Evolutionary conservation across 1,140 invertebrate species (phyloP).

Genomic region (Solenopsis invicta): DNA sequence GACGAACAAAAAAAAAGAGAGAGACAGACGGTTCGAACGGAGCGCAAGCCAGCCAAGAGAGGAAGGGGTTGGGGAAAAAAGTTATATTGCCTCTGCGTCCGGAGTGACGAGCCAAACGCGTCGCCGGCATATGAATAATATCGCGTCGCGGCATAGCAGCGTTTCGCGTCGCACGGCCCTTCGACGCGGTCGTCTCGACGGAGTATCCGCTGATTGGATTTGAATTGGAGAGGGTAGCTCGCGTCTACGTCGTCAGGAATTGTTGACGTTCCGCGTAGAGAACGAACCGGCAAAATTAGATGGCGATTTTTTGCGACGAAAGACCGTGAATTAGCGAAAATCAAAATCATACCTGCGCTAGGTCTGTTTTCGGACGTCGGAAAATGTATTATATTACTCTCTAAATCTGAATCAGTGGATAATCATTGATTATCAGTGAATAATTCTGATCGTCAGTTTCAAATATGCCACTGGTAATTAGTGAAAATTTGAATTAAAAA

Average conservation of each 20-base stretch:
- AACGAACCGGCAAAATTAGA: conserved; percentile 31
- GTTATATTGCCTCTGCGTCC: conserved; percentile 80
- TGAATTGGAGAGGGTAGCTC: conserved; percentile 78
- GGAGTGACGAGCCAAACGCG: conserved; percentile 75
- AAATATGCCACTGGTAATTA: too few relatives aligned
- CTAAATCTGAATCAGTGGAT: too few relatives aligned
- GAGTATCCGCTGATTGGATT: conserved; percentile 83
- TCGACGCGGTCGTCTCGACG: conserved; percentile 49
- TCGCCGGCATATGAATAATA: conserved; percentile 82
- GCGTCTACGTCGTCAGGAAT: conserved; percentile 65
- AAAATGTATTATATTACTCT: background rate
- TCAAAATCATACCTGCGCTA: background rate
- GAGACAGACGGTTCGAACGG: conserved; percentile 34
- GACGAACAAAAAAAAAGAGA: conserved; percentile 31
- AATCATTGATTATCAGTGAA: too few relatives aligned
- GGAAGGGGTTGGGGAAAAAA: conserved; percentile 69
- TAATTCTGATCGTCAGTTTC: too few relatives aligned
- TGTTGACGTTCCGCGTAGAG: conserved; percentile 14
- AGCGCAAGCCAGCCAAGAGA: background rate
- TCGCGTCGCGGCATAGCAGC: conserved; percentile 69
- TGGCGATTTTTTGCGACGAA: background rate
- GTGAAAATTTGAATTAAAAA: too few relatives aligned
- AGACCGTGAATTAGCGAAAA: background rate
- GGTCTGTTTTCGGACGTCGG: background rate
- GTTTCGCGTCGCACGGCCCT: conserved; percentile 69